These are phyloP conservation scores for Buphagus erythrorhynchus DNA, from an alignment of 2,797 vertebrate species.

Conservation along the genomic window DNA sequence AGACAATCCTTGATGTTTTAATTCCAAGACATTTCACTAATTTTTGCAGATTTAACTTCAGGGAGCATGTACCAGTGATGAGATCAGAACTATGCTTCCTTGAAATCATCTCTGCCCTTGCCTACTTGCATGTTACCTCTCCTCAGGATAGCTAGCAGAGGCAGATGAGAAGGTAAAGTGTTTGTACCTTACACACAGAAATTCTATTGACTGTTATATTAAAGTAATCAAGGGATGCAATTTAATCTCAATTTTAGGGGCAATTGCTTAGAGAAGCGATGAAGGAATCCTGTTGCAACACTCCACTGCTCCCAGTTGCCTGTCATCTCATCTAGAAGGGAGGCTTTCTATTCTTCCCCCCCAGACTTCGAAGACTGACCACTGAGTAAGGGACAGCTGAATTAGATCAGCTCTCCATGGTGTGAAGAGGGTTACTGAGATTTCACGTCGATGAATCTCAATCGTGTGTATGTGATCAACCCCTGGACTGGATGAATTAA, in stretches of 20 bases:
- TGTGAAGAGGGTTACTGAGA: not conserved
- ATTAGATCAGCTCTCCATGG: not conserved
- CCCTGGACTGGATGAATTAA: not conserved
- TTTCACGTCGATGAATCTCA: not conserved
- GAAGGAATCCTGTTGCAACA: not conserved
- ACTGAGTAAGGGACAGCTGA: not conserved
- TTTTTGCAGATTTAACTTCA: not conserved
- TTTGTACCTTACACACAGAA: not conserved
- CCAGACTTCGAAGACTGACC: not conserved
- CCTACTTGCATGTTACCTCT: not conserved
- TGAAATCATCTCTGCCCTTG: not conserved
- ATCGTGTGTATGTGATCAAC: not conserved
- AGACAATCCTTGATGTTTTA: not conserved
- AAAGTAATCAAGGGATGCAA: not conserved
- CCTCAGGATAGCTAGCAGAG: not conserved
- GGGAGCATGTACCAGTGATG: fast-evolving
- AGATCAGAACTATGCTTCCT: not conserved
- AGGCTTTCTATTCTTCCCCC: not conserved
- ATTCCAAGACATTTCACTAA: not conserved
- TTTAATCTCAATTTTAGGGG: not conserved
- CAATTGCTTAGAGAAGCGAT: not conserved
- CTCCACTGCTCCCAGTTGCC: not conserved
- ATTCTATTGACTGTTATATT: not conserved
- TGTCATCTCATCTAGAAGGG: not conserved
- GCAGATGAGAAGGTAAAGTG: not conserved